Evolutionary conservation across 2,113 vertebrate species (phyloP), one percentile per base, ranked within the genome.

Genomic region (Colinus virginianus): DNA sequence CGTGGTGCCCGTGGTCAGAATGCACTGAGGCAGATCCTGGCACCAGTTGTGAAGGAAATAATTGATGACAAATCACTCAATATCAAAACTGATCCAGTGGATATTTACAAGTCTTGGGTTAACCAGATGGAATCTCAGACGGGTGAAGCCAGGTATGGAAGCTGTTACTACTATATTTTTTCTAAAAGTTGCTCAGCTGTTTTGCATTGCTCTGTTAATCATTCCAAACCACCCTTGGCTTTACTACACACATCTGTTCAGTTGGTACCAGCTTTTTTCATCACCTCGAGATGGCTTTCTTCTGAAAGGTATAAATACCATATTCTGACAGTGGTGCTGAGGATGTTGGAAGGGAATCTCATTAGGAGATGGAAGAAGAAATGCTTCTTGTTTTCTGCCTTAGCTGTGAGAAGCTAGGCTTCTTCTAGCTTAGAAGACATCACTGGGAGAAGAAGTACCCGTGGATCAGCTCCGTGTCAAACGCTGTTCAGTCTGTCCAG

Each of bases 111-210:
- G 94, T 98, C 98, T 63, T 99, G 99, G 99, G 99, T 99, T 51
- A 99, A 99, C 96, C 99, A 99, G 97, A 99, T 99, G 99, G 99
- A 99, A 94, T 98, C 98, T 34, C 99, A 99, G 90, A 99, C 99
- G 0, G 99, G 99, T 66, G 99, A 99, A 92, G 99, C 99, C 88
- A 99, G 99, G 99, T 99, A 95, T 89, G 96, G 43, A 17, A 34
- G 51, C 28, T 63, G 12, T 58, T 83, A 51, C 74, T 61, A 12
- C 10, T 59, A 7, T 76, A 4, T 70, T 83, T 53, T 91, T 85
- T 82, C 34, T 80, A 20, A 77, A 70, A 21, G 5, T 56, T 69
- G 53, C n/a, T 87, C 3, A 6, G 8, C 59, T 89, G 38, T 51
- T 90, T 83, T 80, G 61, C 12, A 2, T 64, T 87, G 56, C 40